Evolutionary conservation across 92 coral and sea anemone genomes (phyloP), one percentile per base, ranked within the genome.

Genomic region (Porites divaricata): DNA sequence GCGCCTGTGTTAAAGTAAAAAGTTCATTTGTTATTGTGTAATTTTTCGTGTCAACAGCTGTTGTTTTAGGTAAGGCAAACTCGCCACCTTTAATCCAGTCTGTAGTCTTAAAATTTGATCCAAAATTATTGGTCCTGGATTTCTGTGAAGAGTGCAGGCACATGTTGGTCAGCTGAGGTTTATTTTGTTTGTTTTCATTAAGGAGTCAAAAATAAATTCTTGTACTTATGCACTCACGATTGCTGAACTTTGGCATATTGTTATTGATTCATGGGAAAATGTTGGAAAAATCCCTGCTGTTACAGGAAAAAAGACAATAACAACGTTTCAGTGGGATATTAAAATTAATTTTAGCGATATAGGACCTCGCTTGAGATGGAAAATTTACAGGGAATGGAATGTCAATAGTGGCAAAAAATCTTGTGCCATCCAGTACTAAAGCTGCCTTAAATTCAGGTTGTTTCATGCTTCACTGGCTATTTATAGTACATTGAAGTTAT

Each of bases 221-320:
- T 22, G 64, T 26, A 67, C 20, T 79, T 16, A 52, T 25, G 61
- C 24, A 59, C 52, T 9, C n/a, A 71, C 24, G 26, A 48, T 71
- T n/a, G 23, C n/a, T 67, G 84, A 53, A 80, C 76, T 80, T 80
- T 72, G 85, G 50, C 69, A 75, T 24, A n/a, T n/a, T n/a, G 77
- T 24, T 26, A 9, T 12, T 54, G 74, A 50, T 65, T 16, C 83
- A 49, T 16, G 63, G 16, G 52, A 17, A 25, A 41, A 19, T 10
- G 7, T 1, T 75, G 63, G 0, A 26, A 50, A 50, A 12, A 25
- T 63, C 57, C 71, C 70, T 63, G 70, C 57, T 77, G 58, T 48
- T 35, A 20, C 28, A 77, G 19, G 70, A 52, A 69, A 16, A 26
- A 62, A 76, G 4, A 35, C 45, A 35, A 35, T 35, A 35, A 35